These are phyloP conservation scores for Sakesphorus luctuosus DNA, from an alignment of 2,113 vertebrate species.

Conservation along the genomic window DNA sequence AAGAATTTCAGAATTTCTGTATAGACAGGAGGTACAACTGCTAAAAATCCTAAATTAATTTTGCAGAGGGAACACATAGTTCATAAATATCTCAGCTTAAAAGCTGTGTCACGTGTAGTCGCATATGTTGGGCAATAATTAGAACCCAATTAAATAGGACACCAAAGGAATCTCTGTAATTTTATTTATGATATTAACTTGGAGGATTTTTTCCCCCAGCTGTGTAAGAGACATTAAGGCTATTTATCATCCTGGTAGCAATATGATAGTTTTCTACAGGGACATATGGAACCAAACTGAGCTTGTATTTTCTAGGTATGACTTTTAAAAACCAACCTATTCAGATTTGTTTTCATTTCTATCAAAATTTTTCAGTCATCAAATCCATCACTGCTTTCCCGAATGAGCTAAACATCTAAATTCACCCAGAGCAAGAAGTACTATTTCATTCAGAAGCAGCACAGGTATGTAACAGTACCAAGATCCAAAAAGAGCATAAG, in stretches of 20 bases:
- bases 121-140: conserved; percentile 2
- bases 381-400: neutral
- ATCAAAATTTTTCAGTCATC: neutral
- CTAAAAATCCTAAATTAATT: neutral
- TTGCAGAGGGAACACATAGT: neutral
- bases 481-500: neutral
- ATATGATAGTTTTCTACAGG: neutral
- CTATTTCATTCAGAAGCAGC: neutral
- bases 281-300: neutral
- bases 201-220: neutral
- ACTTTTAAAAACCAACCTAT: neutral
- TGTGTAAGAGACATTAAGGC: neutral
- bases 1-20: neutral
- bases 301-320: neutral
- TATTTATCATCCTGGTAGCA: conserved; percentile 1
- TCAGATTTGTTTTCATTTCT: neutral
- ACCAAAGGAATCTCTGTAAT: conserved; percentile 4
- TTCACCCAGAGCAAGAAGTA: neutral
- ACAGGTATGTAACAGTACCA: neutral
- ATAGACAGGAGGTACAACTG: neutral
- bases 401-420: neutral
- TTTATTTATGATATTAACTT: conserved; percentile 28
- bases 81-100: conserved; percentile 11
- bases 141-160: neutral
- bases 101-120: neutral